Base-by-base conservation (phyloP, 2,888 invertebrate species). In the Ophraella communa region DNA sequence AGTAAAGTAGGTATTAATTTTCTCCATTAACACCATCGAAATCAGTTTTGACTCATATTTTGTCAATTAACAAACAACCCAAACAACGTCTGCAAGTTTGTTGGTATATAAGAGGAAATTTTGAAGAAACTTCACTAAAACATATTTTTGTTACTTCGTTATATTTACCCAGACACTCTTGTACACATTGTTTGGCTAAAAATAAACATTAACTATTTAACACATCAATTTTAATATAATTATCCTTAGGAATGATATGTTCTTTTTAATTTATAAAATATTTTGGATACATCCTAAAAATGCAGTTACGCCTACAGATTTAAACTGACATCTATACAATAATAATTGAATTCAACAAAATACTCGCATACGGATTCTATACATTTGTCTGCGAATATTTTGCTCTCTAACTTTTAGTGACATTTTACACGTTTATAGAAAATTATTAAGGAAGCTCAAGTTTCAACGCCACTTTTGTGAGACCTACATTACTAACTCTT, bases 171-270 rank as follows among this genome's bases (percentile, higher is more conserved):
- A 3, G 21, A 45, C 3, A 45, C 4, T 21, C 21, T 21, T 45
- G 20, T 45, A 45, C 20, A 45, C 3, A n/a, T 21, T 21, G 45
- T 21, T 20, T 11, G 20, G 20, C 21, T 11, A 21, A 21, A 51
- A 51, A 24, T 49, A 14, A 51, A 51, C 35, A 35, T 21, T 23
- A 35, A 4, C 57, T 57, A 47, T 1, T 57, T 49, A 52, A 51
- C 42, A 56, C 56, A 57, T 57, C 27, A 39, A 59, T 42, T 52
- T 52, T 52, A 52, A 27, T 30, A 56, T 8, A 52, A 60, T 65
- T 64, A 64, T 45, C 55, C 33, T 64, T 64, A 66, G 62, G 62
- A 66, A 68, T 68, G 68, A 68, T 68, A 68, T 68, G 68, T 68
- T 66, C 24, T 61, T 58, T 55, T 66, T 59, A 66, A 63, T 62